Conservation (phyloP, 2,888 invertebrate species). For the Hemaris fuciformis region DNA sequence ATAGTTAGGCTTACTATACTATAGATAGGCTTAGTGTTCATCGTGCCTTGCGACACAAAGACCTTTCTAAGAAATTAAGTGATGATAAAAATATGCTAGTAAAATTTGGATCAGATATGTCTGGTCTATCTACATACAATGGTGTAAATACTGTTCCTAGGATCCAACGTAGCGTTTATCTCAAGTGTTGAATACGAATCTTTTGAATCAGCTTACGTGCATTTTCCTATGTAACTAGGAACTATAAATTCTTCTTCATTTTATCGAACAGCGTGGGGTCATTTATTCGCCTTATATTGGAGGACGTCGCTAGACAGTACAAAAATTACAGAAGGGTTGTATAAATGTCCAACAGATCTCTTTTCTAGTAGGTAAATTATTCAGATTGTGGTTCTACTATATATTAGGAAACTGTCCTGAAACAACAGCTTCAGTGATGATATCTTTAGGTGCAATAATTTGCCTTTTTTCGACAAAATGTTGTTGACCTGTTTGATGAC, state of each 20-base stretch:
- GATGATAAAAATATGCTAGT: neutral
- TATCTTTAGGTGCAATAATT: too few species aligned
- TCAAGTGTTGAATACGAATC: neutral
- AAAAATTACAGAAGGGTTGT: neutral
- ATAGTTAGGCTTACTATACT: too few species aligned
- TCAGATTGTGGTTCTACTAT: too few species aligned
- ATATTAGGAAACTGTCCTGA: too few species aligned
- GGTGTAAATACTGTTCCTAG: conserved; percentile 19
- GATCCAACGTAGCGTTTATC: neutral
- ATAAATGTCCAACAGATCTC: too few species aligned
- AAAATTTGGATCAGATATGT: neutral
- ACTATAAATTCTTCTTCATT: conserved; percentile 67
- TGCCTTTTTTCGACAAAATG: too few species aligned
- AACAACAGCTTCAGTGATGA: too few species aligned
- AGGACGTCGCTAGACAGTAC: conserved; percentile 41
- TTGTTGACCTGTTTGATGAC: too few species aligned
- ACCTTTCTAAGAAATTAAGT: too few species aligned
- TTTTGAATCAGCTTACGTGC: conserved; percentile 41
- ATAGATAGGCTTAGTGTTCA: too few species aligned
- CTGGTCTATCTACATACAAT: conserved; percentile 11
- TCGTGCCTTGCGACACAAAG: too few species aligned
- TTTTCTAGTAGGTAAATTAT: too few species aligned
- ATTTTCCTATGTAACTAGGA: conserved; percentile 43
- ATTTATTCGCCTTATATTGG: conserved; percentile 67
- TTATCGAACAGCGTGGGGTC: conserved; percentile 54